These are phyloP conservation scores for Lomographa bimaculata DNA, from an alignment of 2,888 invertebrate genomes.

Conservation along the genomic window DNA sequence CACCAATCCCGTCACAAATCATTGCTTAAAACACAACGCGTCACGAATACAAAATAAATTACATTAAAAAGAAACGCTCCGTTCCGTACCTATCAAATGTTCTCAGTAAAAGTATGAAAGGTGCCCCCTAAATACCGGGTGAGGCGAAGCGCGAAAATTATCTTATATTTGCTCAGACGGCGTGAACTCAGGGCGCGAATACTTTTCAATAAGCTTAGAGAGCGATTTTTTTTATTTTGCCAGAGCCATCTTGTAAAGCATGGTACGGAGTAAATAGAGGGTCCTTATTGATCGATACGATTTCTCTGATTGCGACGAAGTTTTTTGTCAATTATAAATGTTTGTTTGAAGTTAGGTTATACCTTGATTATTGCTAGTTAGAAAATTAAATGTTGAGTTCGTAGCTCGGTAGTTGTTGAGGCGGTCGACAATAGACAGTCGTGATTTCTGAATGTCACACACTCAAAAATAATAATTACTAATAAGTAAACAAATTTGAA, in stretches of 20 bases:
- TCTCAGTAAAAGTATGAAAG: conserved; percentile 78
- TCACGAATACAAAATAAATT: conserved; percentile 78
- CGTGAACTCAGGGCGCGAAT: conserved; percentile 82
- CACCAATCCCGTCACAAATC: conserved; percentile 31
- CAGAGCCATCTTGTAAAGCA: conserved; percentile 70
- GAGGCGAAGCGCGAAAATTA: conserved; percentile 82
- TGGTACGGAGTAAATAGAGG: conserved; percentile 73
- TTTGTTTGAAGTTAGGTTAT: too few species aligned
- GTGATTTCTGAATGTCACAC: too few species aligned
- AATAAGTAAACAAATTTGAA: too few species aligned
- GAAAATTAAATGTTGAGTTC: too few species aligned
- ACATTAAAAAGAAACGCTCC: conserved; percentile 58
- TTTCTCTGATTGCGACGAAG: conserved; percentile 46
- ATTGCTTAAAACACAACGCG: conserved; percentile 46
- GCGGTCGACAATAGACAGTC: too few species aligned
- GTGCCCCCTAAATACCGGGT: conserved; percentile 82
- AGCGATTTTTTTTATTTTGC: conserved; percentile 73
- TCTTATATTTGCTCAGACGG: conserved; percentile 83
- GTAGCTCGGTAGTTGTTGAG: too few species aligned
- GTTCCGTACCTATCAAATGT: conserved; percentile 64
- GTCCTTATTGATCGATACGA: conserved; percentile 64
- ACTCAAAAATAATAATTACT: too few species aligned
- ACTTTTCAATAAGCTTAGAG: conserved; percentile 84
- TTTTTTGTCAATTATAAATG: too few species aligned
- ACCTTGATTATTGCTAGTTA: too few species aligned